Evolutionary conservation across 2,797 vertebrate species (phyloP).

Genomic region (Pangasius macronema): DNA sequence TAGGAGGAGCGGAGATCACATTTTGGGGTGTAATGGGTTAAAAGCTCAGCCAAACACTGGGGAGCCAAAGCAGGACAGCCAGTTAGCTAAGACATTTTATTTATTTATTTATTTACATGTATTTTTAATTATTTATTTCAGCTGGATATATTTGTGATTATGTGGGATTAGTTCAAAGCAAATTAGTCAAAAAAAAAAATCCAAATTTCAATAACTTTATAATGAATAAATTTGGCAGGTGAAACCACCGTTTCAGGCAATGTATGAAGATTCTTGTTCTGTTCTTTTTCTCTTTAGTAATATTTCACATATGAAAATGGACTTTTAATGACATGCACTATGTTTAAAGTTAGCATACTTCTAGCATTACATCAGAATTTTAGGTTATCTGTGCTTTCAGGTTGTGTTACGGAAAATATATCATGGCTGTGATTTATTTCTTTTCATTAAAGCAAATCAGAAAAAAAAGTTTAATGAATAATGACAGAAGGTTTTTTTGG

Average conservation of each 20-base stretch:
- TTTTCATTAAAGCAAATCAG: conserved; percentile 4
- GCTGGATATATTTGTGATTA: not conserved
- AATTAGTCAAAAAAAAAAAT: not conserved
- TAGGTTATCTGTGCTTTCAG: not conserved
- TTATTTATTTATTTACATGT: too few relatives aligned
- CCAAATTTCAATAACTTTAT: not conserved
- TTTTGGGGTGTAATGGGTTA: too few relatives aligned
- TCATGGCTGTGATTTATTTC: not conserved
- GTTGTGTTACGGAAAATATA: not conserved
- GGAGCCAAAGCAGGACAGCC: too few relatives aligned
- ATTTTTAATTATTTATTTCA: not conserved
- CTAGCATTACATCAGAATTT: not conserved
- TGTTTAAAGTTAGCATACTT: not conserved
- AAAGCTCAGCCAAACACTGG: too few relatives aligned
- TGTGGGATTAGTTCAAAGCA: not conserved
- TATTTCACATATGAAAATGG: not conserved
- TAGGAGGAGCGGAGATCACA: too few relatives aligned
- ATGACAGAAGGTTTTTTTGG: not conserved
- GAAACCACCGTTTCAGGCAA: not conserved
- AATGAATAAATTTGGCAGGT: not conserved
- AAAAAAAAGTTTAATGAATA: conserved; percentile 63
- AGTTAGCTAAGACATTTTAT: not conserved
- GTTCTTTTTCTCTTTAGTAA: not conserved
- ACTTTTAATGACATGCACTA: not conserved
- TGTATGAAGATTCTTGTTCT: not conserved